A percentile compares a stretch with the other conserved stretches of the same genome.
Evolutionary conservation across 1,140 invertebrate species (phyloP).

Genomic region (Fopius arisanus): DNA sequence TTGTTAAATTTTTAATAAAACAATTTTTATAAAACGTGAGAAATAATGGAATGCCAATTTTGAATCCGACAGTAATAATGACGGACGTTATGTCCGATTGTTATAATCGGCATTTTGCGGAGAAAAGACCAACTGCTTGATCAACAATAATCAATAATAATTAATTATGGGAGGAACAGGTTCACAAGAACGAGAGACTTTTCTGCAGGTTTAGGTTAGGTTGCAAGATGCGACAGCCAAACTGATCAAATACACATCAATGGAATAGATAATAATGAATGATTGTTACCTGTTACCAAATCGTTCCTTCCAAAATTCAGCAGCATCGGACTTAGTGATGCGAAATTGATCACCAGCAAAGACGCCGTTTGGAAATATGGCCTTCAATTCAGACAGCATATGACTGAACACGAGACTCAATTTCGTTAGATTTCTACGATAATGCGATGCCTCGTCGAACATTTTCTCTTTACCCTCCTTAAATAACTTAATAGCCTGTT

Average conservation of each 20-base stretch:
- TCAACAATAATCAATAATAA: too few species aligned
- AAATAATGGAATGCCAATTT: too few species aligned
- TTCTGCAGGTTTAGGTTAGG: too few species aligned
- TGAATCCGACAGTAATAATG: too few species aligned
- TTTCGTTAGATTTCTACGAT: slow-evolving; percentile 95
- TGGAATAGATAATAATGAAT: neutral
- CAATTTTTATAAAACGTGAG: too few species aligned
- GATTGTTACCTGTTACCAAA: slow-evolving; percentile 92
- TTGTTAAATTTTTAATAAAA: too few species aligned
- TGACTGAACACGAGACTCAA: slow-evolving; percentile 99
- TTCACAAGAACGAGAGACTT: too few species aligned
- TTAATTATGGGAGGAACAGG: too few species aligned
- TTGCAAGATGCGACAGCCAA: neutral
- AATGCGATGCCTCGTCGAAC: slow-evolving; percentile 97
- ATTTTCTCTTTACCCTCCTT: slow-evolving; percentile 99
- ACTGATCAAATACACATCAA: neutral
- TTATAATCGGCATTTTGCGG: too few species aligned
- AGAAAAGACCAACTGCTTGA: too few species aligned
- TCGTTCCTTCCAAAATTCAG: slow-evolving; percentile 96
- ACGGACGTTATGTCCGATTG: too few species aligned
- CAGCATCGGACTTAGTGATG: slow-evolving; percentile 98
- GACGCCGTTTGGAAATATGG: slow-evolving; percentile 94
- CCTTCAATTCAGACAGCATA: slow-evolving; percentile 98
- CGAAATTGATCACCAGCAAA: slow-evolving; percentile 97
- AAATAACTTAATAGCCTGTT: slow-evolving; percentile 97